A percentile compares a stretch with the other conserved stretches of the same genome.
phyloP scores from a whole-genome alignment of 2,113 vertebrate genomes.

The Colaptes auratus region DNA sequence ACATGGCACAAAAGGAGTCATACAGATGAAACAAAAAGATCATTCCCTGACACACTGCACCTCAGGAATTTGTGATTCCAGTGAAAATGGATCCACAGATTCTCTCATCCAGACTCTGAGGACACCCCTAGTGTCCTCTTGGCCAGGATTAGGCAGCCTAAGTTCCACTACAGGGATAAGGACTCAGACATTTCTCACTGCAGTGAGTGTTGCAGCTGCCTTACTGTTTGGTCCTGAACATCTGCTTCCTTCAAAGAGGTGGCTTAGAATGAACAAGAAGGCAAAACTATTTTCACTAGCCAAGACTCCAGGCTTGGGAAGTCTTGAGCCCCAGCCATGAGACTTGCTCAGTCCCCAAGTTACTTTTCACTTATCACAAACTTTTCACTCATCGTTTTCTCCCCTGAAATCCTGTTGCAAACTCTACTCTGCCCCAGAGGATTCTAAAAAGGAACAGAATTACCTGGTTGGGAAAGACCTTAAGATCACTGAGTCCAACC shows the following conservation, averaged over 20 bases:
- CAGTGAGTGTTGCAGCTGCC: neutral
- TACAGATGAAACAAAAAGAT: neutral
- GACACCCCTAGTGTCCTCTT: neutral
- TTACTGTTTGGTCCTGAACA: neutral
- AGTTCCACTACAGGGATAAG: neutral
- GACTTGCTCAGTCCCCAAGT: neutral
- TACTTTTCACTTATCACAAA: neutral
- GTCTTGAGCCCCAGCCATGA: neutral
- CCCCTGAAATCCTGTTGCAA: too few species aligned
- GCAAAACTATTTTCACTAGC: neutral
- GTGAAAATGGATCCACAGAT: neutral
- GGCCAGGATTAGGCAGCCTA: neutral
- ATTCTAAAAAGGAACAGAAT: too few species aligned
- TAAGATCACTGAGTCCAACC: too few species aligned
- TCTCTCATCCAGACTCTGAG: neutral
- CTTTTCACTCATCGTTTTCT: too few species aligned
- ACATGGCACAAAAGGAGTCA: neutral
- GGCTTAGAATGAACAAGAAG: neutral
- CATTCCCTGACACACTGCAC: neutral
- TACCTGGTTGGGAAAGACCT: too few species aligned
- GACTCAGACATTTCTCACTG: neutral
- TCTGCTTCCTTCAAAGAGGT: neutral
- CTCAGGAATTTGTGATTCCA: neutral
- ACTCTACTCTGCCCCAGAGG: too few species aligned
- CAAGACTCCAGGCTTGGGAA: neutral